These are phyloP conservation scores for Thamnaconus septentrionalis DNA, from an alignment of 2,113 vertebrate genomes.

Conservation along the genomic window DNA sequence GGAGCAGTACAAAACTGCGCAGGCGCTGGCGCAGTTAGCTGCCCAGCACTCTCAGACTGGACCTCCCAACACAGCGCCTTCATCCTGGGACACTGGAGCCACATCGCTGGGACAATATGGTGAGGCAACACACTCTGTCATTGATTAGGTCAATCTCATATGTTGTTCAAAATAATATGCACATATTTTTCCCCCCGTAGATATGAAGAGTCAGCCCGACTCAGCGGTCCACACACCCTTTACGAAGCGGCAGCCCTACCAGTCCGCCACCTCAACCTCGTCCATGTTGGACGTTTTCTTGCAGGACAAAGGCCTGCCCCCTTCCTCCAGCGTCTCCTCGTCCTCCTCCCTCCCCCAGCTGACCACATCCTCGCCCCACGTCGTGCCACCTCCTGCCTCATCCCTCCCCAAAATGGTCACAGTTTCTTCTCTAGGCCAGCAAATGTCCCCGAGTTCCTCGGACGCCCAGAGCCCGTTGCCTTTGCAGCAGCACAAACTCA, in stretches of 20 bases:
- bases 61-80: constrained; percentile 80
- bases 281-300: constrained; percentile 95
- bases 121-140: constrained; percentile 65
- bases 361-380: constrained; percentile 75
- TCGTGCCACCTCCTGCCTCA: constrained; percentile 71
- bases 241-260: constrained; percentile 90
- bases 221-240: constrained; percentile 86
- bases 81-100: constrained; percentile 88
- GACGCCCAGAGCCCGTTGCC: constrained; percentile 96
- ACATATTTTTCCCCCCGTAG: constrained; percentile 52
- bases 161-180: no score
- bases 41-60: constrained; percentile 86
- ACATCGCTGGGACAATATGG: constrained; percentile 89
- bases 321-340: constrained; percentile 58
- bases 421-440: constrained; percentile 72
- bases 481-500: constrained; percentile 94
- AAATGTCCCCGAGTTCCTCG: constrained; percentile 89
- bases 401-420: constrained; percentile 82
- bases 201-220: constrained; percentile 88
- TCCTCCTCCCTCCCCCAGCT: constrained; percentile 70
- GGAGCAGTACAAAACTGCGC: constrained; percentile 97
- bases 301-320: constrained; percentile 84
- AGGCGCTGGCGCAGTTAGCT: constrained; percentile 93
- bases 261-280: constrained; percentile 77
- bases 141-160: no score